A percentile compares a stretch with the other conserved stretches of the same genome.
phyloP scores from a whole-genome alignment of 2,888 invertebrate genomes.

The Plemyria rubiginata region DNA sequence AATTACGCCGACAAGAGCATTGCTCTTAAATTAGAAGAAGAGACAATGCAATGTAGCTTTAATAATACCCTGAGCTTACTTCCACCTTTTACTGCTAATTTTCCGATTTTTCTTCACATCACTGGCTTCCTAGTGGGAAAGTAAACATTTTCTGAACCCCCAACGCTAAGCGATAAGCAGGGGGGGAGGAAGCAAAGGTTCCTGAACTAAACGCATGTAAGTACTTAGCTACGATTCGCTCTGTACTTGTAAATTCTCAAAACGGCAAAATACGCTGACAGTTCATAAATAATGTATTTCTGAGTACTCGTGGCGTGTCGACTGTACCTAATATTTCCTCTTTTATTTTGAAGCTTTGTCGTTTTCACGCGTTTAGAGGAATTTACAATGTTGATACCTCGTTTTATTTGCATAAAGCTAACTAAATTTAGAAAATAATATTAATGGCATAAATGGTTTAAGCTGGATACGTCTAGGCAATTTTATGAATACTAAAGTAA shows the following conservation, averaged over 20 bases:
- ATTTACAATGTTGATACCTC: background rate
- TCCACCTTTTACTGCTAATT: no score
- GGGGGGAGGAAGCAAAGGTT: slow-evolving; percentile 10
- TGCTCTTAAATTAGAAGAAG: no score
- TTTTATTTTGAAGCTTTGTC: slow-evolving; percentile 9
- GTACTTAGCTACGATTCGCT: slow-evolving; percentile 7
- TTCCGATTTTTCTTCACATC: no score
- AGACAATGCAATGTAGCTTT: no score
- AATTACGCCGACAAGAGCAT: no score
- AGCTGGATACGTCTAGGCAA: no score
- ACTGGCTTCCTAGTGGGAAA: background rate
- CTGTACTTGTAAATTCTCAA: slow-evolving; percentile 12
- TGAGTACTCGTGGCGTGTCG: slow-evolving; percentile 18
- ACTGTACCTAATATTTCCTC: slow-evolving; percentile 15
- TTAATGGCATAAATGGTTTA: no score
- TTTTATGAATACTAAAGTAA: no score
- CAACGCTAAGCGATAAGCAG: slow-evolving; percentile 9
- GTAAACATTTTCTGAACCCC: background rate
- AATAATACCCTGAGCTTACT: no score
- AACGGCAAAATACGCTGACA: slow-evolving; percentile 20
- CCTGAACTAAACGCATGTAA: slow-evolving; percentile 7
- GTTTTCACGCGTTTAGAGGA: slow-evolving; percentile 9
- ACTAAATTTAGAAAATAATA: background rate
- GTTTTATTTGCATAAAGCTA: background rate
- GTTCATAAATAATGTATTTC: slow-evolving; percentile 30